Conservation (phyloP, 37 sponge, comb jelly and placozoan species). For the Chondrilla cf. caribensis region DNA sequence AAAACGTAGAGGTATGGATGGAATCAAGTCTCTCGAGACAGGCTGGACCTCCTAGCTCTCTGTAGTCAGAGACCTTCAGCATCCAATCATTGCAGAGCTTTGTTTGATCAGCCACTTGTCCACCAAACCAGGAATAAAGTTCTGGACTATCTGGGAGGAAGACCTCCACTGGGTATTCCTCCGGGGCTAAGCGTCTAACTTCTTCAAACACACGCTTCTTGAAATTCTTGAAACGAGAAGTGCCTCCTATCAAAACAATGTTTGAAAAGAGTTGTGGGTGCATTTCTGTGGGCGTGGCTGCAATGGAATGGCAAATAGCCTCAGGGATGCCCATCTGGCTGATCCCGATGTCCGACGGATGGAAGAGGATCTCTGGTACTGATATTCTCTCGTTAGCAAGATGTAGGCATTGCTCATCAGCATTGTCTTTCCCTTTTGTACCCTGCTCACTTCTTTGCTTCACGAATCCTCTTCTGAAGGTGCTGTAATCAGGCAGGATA, state of each 20-base stretch:
- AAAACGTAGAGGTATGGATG: background rate
- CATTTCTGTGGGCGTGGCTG: slow-evolving; percentile 75
- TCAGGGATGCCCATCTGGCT: slow-evolving; percentile 91
- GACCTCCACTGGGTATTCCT: slow-evolving; percentile 58
- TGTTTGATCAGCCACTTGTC: slow-evolving; percentile 8
- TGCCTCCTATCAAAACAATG: slow-evolving; percentile 93
- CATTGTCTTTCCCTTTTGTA: background rate
- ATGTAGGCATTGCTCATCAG: slow-evolving; percentile 54
- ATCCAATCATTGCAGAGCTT: slow-evolving; percentile 19
- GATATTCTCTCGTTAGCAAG: slow-evolving; percentile 86
- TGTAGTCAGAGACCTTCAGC: slow-evolving; percentile 65
- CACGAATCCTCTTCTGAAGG: slow-evolving; percentile 66
- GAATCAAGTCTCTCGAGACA: slow-evolving; percentile 54
- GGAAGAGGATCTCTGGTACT: slow-evolving; percentile 93
- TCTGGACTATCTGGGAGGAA: slow-evolving; percentile 55
- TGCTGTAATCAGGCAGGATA: slow-evolving; percentile 87
- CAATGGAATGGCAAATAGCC: slow-evolving; percentile 76
- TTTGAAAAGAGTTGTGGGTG: slow-evolving; percentile 88
- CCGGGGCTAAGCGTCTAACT: slow-evolving; percentile 63
- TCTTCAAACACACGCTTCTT: slow-evolving; percentile 68
- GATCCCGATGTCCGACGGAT: slow-evolving; percentile 95
- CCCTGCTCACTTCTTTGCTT: slow-evolving; percentile 3
- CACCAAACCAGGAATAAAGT: slow-evolving; percentile 79
- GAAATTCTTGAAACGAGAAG: slow-evolving; percentile 74
- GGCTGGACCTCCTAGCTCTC: slow-evolving; percentile 70